Evolutionary conservation across 1,140 invertebrate genomes (phyloP).

Genomic region (Drosophila guanche): DNA sequence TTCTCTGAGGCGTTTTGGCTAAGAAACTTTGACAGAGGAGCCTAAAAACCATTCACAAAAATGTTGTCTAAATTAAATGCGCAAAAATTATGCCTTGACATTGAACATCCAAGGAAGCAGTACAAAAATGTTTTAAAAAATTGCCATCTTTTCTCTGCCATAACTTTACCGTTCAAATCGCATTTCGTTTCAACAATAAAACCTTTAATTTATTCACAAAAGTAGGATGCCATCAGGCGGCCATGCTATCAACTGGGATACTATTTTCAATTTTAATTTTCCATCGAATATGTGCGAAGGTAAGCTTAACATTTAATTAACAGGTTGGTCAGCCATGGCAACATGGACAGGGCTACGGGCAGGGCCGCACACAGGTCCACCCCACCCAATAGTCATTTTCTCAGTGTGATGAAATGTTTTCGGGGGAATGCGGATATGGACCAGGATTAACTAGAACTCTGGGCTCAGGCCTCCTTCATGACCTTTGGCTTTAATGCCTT

Average conservation of each 20-base stretch:
- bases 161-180: conserved; percentile 7
- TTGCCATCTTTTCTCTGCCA: too few species aligned
- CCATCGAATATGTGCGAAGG: conserved; percentile 32
- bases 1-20: too few species aligned
- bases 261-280: conserved; percentile 1
- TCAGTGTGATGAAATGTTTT: neutral
- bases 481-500: conserved; percentile 38
- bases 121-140: neutral
- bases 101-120: too few species aligned
- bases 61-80: too few species aligned
- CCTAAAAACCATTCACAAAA: too few species aligned
- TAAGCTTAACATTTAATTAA: conserved; percentile 69
- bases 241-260: conserved; percentile 25
- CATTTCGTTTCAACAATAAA: conserved; percentile 13
- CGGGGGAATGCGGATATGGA: conserved; percentile 7
- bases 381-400: too few species aligned
- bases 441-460: conserved; percentile 55
- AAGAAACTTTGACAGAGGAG: too few species aligned
- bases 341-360: conserved; percentile 5
- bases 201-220: neutral
- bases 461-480: conserved; percentile 24
- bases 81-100: too few species aligned
- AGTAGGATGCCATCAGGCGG: too few species aligned
- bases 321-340: conserved; percentile 29
- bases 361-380: neutral